Conservation (phyloP, 2,888 invertebrate genomes). For the Melieria picta region DNA sequence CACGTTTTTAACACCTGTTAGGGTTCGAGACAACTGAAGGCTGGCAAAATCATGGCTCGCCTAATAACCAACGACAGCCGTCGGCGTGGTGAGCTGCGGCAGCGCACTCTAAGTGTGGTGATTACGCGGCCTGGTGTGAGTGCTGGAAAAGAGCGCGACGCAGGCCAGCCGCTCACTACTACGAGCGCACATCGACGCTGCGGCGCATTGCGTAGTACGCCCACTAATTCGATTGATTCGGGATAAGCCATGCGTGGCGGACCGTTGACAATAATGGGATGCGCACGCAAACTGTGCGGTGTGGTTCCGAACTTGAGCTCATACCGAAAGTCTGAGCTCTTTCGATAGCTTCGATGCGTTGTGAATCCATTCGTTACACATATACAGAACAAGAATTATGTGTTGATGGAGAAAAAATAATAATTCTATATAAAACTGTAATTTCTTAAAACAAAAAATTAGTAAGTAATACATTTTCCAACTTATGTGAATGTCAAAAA, state of each 20-base stretch:
- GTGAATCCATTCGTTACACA: too few relatives aligned
- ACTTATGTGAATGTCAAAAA: too few relatives aligned
- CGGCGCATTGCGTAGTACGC: conserved; percentile 30
- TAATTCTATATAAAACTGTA: too few relatives aligned
- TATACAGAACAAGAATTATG: too few relatives aligned
- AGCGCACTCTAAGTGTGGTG: conserved; percentile 26
- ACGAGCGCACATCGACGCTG: conserved; percentile 8
- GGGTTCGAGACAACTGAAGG: conserved; percentile 52
- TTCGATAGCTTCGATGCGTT: too few relatives aligned
- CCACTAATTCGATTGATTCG: conserved; percentile 36
- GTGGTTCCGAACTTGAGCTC: too few relatives aligned
- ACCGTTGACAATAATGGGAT: not conserved
- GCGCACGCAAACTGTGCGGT: too few relatives aligned
- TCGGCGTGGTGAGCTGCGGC: conserved; percentile 7
- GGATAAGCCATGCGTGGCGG: not conserved
- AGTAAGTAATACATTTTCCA: too few relatives aligned
- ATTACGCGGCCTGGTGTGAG: conserved; percentile 8
- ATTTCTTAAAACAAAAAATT: too few relatives aligned
- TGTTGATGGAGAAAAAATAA: too few relatives aligned
- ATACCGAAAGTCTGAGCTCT: too few relatives aligned
- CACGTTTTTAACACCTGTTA: conserved; percentile 56
- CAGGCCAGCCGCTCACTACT: conserved; percentile 3
- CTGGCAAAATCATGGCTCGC: conserved; percentile 42
- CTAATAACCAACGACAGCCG: conserved; percentile 40
- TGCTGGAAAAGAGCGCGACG: conserved; percentile 12